These are phyloP conservation scores for Pheucticus melanocephalus DNA, from an alignment of 2,113 vertebrate genomes.

Conservation along the genomic window DNA sequence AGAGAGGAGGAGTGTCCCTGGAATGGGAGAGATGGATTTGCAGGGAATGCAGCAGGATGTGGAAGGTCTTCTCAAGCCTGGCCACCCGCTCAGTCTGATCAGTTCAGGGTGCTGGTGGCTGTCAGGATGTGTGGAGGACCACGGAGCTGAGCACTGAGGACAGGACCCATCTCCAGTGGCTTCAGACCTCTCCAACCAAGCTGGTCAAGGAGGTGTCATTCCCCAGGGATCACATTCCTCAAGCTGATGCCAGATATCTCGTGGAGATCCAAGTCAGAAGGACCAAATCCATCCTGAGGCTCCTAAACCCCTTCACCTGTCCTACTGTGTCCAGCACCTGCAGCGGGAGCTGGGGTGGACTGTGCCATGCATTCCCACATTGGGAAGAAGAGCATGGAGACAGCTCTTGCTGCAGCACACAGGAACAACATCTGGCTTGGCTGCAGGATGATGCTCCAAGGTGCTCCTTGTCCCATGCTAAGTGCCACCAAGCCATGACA, in stretches of 20 bases:
- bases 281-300: neutral
- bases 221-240: neutral
- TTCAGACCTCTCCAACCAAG: neutral
- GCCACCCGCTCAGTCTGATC: neutral
- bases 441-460: neutral
- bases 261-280: neutral
- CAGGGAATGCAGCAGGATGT: neutral
- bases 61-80: neutral
- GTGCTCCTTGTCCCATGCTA: neutral
- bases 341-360: neutral
- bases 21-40: neutral
- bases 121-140: neutral
- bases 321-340: neutral
- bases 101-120: neutral
- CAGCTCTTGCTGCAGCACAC: neutral
- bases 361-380: neutral
- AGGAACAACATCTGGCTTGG: neutral
- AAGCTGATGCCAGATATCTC: neutral
- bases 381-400: neutral
- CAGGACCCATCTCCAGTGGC: neutral
- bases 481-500: accelerated
- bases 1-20: neutral
- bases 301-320: neutral
- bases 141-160: neutral
- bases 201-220: neutral